These are phyloP conservation scores for Trogon surrucura DNA, from an alignment of 2,113 vertebrate genomes.

Conservation along the genomic window DNA sequence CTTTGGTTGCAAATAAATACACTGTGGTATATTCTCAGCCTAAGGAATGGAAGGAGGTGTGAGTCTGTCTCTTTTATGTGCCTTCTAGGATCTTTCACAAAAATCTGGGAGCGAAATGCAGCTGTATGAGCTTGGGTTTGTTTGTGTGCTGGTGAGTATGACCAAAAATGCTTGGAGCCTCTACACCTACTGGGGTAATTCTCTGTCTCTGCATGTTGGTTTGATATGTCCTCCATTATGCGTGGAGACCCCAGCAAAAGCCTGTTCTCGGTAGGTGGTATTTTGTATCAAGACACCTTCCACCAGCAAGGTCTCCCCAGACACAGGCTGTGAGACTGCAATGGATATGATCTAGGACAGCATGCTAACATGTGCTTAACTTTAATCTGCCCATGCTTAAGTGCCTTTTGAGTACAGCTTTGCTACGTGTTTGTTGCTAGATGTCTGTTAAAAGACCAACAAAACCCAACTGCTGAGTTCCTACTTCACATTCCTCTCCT, in stretches of 20 bases:
- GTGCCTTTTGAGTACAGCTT: slow-evolving; percentile 14
- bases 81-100: background rate
- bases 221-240: background rate
- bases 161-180: background rate
- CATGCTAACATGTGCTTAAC: slow-evolving; percentile 8
- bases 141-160: background rate
- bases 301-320: background rate
- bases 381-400: slow-evolving; percentile 33
- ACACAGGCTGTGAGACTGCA: background rate
- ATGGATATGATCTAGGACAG: background rate
- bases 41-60: background rate
- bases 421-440: background rate
- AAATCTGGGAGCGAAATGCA: background rate
- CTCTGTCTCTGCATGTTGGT: background rate
- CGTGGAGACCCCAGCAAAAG: background rate
- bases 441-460: background rate
- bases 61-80: background rate
- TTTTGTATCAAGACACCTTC: background rate
- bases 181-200: background rate
- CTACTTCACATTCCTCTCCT: background rate
- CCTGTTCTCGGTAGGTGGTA: background rate
- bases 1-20: background rate
- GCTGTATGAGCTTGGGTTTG: background rate
- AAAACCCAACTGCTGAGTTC: background rate
- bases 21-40: background rate